These are phyloP conservation scores for Acronicta psi DNA, from an alignment of 2,888 invertebrate genomes.

Conservation along the genomic window DNA sequence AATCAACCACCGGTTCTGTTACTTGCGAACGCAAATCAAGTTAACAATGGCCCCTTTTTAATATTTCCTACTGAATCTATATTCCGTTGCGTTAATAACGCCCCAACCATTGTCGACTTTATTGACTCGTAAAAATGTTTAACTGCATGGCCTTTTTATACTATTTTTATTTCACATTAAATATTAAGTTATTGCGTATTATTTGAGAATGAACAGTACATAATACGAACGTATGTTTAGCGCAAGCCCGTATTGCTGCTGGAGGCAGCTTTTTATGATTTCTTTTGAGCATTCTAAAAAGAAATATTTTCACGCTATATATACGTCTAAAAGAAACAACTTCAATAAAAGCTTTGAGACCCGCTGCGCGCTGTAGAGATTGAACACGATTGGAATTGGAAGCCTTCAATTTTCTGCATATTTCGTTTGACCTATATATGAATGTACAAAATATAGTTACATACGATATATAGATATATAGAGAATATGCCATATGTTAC, in stretches of 20 bases:
- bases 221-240: background rate
- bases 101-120: constrained; percentile 57
- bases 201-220: constrained; percentile 27
- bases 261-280: background rate
- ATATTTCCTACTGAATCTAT: constrained; percentile 33
- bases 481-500: too few species aligned
- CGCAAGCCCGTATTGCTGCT: background rate
- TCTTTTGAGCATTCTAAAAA: background rate
- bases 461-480: too few species aligned
- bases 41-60: background rate
- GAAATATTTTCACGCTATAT: background rate
- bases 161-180: constrained; percentile 58
- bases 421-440: background rate
- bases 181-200: constrained; percentile 50
- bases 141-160: constrained; percentile 50
- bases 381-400: background rate
- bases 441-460: too few species aligned
- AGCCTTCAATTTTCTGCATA: constrained; percentile 4
- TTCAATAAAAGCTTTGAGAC: background rate
- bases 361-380: background rate
- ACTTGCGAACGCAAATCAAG: constrained; percentile 3
- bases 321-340: constrained; percentile 2
- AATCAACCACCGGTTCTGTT: constrained; percentile 9
- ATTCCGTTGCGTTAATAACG: constrained; percentile 38
- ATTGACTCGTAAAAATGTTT: constrained; percentile 58